These are phyloP conservation scores for Athalia cordata DNA, from an alignment of 2,888 invertebrate genomes.

Conservation along the genomic window DNA sequence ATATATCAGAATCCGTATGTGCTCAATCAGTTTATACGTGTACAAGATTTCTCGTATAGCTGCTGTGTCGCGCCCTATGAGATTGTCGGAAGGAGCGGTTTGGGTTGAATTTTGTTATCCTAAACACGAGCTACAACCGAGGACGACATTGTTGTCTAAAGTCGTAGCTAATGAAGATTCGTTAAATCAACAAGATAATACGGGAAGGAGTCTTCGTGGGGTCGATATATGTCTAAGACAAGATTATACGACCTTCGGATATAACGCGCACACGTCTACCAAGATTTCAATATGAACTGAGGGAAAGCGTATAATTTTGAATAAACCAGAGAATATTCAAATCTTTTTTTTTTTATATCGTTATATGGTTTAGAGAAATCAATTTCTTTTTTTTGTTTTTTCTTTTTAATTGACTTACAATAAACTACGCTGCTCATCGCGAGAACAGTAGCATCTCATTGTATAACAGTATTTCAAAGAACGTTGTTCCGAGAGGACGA, in stretches of 20 bases:
- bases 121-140: constrained; percentile 51
- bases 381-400: too few relatives aligned
- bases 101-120: constrained; percentile 49
- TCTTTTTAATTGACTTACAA: too few relatives aligned
- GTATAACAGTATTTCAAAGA: constrained; percentile 6
- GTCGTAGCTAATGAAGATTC: constrained; percentile 55
- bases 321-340: neutral
- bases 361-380: too few relatives aligned
- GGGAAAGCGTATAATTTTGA: neutral
- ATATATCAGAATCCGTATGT: neutral
- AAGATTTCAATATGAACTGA: neutral
- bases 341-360: too few relatives aligned
- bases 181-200: constrained; percentile 51
- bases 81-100: constrained; percentile 9
- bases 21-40: neutral
- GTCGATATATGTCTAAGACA: constrained; percentile 48
- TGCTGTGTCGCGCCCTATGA: too few relatives aligned
- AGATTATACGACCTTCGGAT: constrained; percentile 48
- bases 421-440: too few relatives aligned
- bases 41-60: neutral
- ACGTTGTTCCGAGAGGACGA: constrained; percentile 6
- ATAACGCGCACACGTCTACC: neutral
- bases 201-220: constrained; percentile 44
- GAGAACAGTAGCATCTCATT: neutral
- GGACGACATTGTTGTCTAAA: constrained; percentile 54